A percentile compares a stretch with the other conserved stretches of the same genome.
These are phyloP conservation scores for Subanguina moxae DNA, from an alignment of 1,140 invertebrate genomes.

Conservation along the genomic window DNA sequence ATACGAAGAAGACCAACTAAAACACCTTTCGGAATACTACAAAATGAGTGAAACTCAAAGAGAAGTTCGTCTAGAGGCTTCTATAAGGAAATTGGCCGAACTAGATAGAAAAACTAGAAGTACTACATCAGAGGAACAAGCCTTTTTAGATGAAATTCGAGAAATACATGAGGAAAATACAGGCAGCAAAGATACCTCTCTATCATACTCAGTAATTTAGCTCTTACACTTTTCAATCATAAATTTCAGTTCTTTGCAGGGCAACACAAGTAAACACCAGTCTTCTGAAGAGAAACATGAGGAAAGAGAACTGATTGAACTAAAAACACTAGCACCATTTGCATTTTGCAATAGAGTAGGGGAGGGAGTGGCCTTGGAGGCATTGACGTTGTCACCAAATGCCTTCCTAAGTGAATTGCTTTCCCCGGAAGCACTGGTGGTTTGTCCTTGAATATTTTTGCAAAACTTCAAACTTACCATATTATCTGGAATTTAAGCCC, in stretches of 20 bases:
- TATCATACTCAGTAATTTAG: too few relatives aligned
- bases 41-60: constrained; percentile 1
- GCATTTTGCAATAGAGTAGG: constrained; percentile 22
- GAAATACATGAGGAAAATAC: neutral
- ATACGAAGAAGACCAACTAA: constrained; percentile 2
- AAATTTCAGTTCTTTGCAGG: too few relatives aligned
- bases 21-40: neutral
- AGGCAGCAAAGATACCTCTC: too few relatives aligned
- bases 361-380: constrained; percentile 10
- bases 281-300: neutral
- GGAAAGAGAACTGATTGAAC: constrained; percentile 8
- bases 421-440: constrained; percentile 14
- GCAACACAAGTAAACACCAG: neutral
- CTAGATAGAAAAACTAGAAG: neutral
- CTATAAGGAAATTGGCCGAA: constrained; percentile 2
- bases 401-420: constrained; percentile 17
- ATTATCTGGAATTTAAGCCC: too few relatives aligned
- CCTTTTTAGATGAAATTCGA: neutral
- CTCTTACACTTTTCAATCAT: too few relatives aligned
- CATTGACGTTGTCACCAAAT: constrained; percentile 18
- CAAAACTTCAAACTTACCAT: too few relatives aligned
- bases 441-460: too few relatives aligned
- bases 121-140: neutral
- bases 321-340: constrained; percentile 7
- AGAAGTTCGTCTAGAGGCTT: neutral